Conservation (phyloP, 2,888 invertebrate species). For the Caenorhabditis wallacei region DNA sequence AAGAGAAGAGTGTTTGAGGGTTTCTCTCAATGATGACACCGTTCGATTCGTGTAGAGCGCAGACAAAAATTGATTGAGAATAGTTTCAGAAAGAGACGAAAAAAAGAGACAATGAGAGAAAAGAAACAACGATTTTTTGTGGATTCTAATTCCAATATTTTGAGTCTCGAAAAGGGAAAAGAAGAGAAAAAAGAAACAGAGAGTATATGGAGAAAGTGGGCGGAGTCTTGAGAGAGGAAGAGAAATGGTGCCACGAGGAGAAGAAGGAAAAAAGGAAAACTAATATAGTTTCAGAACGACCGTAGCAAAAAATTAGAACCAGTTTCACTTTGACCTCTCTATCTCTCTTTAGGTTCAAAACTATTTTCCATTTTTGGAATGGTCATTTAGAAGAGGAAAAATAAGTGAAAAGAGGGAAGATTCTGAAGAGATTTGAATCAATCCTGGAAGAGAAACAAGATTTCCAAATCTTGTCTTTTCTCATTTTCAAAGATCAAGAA, state of each 20-base stretch:
- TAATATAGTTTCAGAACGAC: constrained; percentile 53
- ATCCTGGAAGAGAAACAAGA: too few species aligned
- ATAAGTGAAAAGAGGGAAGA: background rate
- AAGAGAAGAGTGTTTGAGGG: background rate
- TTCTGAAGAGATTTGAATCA: background rate
- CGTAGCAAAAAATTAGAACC: constrained; percentile 10
- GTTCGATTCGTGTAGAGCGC: constrained; percentile 25
- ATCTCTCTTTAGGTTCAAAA: background rate
- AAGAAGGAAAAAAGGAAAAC: constrained; percentile 2
- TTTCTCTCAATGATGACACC: constrained; percentile 6
- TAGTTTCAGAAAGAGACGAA: background rate
- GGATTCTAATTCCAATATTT: constrained; percentile 36
- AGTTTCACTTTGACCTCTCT: constrained; percentile 5
- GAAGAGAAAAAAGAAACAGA: background rate
- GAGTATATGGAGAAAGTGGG: constrained; percentile 20
- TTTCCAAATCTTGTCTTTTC: too few species aligned
- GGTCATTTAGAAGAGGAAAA: background rate
- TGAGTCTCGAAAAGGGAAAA: constrained; percentile 1
- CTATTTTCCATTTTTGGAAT: background rate
- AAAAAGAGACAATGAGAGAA: background rate
- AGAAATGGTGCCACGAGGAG: constrained; percentile 18
- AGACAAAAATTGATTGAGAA: constrained; percentile 20
- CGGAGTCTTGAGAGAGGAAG: constrained; percentile 24
- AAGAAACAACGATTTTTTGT: constrained; percentile 25
- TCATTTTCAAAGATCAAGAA: too few species aligned